Conservation (phyloP, 2,888 invertebrate species). For the Pachliopta kotzebuea region DNA sequence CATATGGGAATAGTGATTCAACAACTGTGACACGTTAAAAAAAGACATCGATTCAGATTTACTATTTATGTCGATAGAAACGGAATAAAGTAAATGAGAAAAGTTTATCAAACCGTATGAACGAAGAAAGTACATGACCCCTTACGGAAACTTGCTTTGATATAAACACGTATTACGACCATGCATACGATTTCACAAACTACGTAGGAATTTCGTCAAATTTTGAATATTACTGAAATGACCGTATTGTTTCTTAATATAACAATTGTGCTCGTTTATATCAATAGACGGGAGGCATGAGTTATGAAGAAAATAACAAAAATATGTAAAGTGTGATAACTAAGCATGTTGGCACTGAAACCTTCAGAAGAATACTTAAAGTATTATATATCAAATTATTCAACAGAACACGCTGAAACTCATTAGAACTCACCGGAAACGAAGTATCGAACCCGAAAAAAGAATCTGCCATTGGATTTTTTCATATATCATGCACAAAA, state of each 20-base stretch:
- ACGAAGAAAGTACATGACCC: conserved; percentile 19
- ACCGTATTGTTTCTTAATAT: not conserved
- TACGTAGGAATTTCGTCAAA: conserved; percentile 20
- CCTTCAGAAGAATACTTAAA: conserved; percentile 29
- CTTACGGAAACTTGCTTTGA: conserved; percentile 31
- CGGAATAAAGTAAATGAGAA: not conserved
- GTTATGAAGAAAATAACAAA: conserved; percentile 32
- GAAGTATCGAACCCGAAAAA: conserved; percentile 92
- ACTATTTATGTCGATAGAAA: not conserved
- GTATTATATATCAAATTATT: conserved; percentile 42
- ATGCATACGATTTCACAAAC: conserved; percentile 12
- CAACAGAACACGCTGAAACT: conserved; percentile 38
- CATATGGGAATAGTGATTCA: no score
- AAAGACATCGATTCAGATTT: no score
- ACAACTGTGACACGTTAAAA: no score
- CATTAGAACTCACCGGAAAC: conserved; percentile 84
- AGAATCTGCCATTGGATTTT: conserved; percentile 90
- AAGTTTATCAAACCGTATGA: not conserved
- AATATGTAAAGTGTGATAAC: conserved; percentile 36
- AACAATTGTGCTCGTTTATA: conserved; percentile 3
- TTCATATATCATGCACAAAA: conserved; percentile 82
- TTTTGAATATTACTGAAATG: not conserved
- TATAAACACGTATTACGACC: conserved; percentile 31
- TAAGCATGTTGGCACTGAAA: conserved; percentile 63
- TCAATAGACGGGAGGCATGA: not conserved